Base-by-base conservation (phyloP, 2,113 vertebrate genomes). In the Chionomys nivalis region DNA sequence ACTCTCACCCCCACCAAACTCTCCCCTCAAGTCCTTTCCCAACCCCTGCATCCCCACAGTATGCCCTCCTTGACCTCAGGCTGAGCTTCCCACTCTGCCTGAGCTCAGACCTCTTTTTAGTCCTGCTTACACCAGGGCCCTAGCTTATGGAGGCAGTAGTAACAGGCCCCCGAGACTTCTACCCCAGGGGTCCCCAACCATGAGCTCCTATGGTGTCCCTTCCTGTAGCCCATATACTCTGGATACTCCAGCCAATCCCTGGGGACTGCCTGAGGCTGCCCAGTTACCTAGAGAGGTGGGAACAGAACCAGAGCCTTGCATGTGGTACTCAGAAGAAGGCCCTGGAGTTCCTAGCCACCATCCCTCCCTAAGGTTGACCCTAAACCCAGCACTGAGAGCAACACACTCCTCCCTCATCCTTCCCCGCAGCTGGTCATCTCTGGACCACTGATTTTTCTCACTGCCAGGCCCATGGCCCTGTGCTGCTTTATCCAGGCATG, bases 341-440 rank as follows among this genome's bases (percentile, higher is more conserved):
- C 26, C 4, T 0, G 0, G n/a, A 65, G 39, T 24, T 42, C 13
- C 8, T 36, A 39, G 0, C 0, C 3, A 49, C 63, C 5, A 68
- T 87, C 4, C 4, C n/a, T 52, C 36, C 1, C 82, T 19, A 49
- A 63, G 36, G 49, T 13, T 17, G 61, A 33, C 55, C 55, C 73
- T 19, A 6, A 23, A 44, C 23, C 89, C 2, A 3, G 9, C 3
- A 3, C 17, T 13, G 5, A 44, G 13, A 52, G 21, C 4, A 0
- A 4, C 10, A 47, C 24, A 47, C 0, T 0, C n/a, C 33, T 47
- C 7, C 19, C 52, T 24, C 0, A 2, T 9, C 68, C 10, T 1
- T 21, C 14, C 47, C 68, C 6, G 24, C 31, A 55, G 55, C 52
- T 55, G 86, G 65, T 70, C 31, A 23, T 55, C 66, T n/a, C 66